Percentiles rank a stretch among this genome's conserved stretches.
phyloP scores from a whole-genome alignment of 2,888 invertebrate species.

The Cheilosia soror region DNA sequence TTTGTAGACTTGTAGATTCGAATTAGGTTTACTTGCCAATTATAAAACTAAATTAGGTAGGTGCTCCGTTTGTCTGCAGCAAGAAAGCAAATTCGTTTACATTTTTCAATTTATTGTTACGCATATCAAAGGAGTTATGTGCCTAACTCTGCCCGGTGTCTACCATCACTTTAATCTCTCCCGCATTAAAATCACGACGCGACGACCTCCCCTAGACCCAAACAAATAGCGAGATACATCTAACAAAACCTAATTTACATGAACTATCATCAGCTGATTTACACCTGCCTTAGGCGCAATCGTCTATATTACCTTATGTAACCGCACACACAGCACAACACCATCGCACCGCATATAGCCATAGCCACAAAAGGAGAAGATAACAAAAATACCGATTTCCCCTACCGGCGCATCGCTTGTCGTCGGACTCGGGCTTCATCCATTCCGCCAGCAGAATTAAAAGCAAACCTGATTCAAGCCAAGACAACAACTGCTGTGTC shows the following conservation, averaged over 20 bases:
- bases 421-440: background rate
- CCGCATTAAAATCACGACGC: slow-evolving; percentile 29
- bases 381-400: background rate
- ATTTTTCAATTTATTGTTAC: too few species aligned
- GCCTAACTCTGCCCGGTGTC: background rate
- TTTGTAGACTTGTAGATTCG: too few species aligned
- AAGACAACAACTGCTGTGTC: slow-evolving; percentile 23
- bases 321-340: slow-evolving; percentile 52
- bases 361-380: slow-evolving; percentile 38
- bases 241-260: slow-evolving; percentile 54
- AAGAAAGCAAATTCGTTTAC: too few species aligned
- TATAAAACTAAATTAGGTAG: too few species aligned
- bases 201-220: slow-evolving; percentile 26
- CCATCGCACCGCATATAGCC: background rate
- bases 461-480: slow-evolving; percentile 64
- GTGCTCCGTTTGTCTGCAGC: too few species aligned
- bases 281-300: slow-evolving; percentile 64
- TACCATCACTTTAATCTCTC: slow-evolving; percentile 6
- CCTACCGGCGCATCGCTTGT: background rate
- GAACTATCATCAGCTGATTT: slow-evolving; percentile 70
- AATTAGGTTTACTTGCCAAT: too few species aligned
- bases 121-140: background rate
- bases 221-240: slow-evolving; percentile 45
- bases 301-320: slow-evolving; percentile 50
- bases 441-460: slow-evolving; percentile 36